Conservation (phyloP, 2,888 invertebrate species). For the Limulus polyphemus region DNA sequence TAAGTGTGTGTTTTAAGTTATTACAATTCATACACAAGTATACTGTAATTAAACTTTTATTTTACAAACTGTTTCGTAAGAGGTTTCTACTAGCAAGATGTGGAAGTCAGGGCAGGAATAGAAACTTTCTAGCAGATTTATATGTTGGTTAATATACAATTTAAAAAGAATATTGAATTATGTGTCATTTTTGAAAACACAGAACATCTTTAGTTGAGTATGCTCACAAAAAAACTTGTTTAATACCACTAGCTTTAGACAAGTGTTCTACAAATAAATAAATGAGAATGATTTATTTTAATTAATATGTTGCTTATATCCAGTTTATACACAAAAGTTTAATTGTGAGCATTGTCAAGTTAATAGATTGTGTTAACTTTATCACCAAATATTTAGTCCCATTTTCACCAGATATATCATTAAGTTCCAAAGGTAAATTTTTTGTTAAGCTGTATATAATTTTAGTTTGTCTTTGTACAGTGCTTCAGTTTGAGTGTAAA, state of each 20-base stretch:
- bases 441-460: too few relatives aligned
- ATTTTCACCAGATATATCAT: too few relatives aligned
- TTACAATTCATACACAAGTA: slow-evolving; percentile 4
- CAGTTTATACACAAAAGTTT: neutral
- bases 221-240: too few relatives aligned
- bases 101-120: neutral
- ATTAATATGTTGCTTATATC: neutral
- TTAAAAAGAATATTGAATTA: too few relatives aligned
- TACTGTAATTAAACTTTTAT: slow-evolving; percentile 5
- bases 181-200: neutral
- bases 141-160: too few relatives aligned
- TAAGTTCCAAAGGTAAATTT: too few relatives aligned
- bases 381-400: too few relatives aligned
- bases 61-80: neutral
- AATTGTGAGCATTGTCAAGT: neutral
- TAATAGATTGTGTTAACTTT: too few relatives aligned
- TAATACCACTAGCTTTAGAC: neutral
- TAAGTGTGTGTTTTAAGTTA: slow-evolving; percentile 42
- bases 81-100: neutral
- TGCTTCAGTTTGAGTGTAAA: too few relatives aligned
- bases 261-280: neutral
- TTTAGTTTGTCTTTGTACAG: too few relatives aligned
- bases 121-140: neutral
- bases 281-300: neutral
- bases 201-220: too few relatives aligned